A percentile compares a stretch with the other conserved stretches of the same genome.
phyloP scores from a whole-genome alignment of 2,113 vertebrate genomes.

The Nibea albiflora region DNA sequence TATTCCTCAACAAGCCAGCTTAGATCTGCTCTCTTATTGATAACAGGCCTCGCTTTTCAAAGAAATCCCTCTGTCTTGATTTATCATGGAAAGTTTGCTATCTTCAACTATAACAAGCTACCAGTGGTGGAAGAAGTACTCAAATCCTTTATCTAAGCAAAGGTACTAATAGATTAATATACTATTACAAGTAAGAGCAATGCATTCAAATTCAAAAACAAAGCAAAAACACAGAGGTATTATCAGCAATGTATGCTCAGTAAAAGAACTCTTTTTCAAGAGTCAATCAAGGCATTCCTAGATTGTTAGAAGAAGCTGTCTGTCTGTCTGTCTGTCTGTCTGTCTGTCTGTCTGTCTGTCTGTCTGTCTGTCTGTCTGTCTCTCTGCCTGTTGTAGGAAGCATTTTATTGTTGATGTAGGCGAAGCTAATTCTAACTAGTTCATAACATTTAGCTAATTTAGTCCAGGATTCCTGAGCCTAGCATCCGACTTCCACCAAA shows the following conservation, averaged over 20 bases:
- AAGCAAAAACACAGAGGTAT: background rate
- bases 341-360: too few species aligned
- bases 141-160: background rate
- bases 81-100: background rate
- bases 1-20: slow-evolving; percentile 23
- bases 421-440: background rate
- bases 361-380: too few species aligned
- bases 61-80: background rate
- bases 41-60: slow-evolving; percentile 13
- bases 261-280: background rate
- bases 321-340: too few species aligned
- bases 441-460: background rate
- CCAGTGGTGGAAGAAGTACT: background rate
- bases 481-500: background rate
- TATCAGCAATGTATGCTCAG: background rate
- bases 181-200: background rate
- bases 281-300: background rate
- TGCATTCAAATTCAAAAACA: background rate
- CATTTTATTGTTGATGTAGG: background rate
- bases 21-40: slow-evolving; percentile 13
- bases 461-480: background rate
- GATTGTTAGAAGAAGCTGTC: background rate
- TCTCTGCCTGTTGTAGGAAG: background rate
- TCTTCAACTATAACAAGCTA: slow-evolving; percentile 4
- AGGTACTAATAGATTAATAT: background rate